phyloP scores from a whole-genome alignment of 2,113 vertebrate genomes.

The Ancistrus triradiatus region DNA sequence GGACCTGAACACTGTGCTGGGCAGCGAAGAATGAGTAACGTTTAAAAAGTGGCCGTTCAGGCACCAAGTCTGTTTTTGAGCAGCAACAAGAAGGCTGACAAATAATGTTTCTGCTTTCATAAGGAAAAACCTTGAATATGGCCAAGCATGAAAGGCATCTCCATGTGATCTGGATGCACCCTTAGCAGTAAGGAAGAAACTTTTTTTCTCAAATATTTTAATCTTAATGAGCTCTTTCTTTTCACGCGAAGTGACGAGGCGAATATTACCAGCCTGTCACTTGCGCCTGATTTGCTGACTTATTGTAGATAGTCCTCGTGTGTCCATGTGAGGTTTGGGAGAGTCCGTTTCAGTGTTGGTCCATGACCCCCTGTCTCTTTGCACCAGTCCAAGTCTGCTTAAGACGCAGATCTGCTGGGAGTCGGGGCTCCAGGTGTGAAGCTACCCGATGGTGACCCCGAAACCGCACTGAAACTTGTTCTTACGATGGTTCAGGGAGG shows the following conservation, averaged over 20 bases:
- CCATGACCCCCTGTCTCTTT: slow-evolving; percentile 58
- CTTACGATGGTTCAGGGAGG: slow-evolving; percentile 88
- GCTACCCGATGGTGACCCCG: slow-evolving; percentile 81
- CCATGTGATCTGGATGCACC: slow-evolving; percentile 9
- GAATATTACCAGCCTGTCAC: slow-evolving; percentile 14
- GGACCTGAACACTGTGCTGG: background rate
- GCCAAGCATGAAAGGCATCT: slow-evolving; percentile 17
- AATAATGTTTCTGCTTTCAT: background rate
- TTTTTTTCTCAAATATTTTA: slow-evolving; percentile 7
- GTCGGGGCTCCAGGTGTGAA: slow-evolving; percentile 20
- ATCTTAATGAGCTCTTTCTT: slow-evolving; percentile 20
- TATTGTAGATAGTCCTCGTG: slow-evolving; percentile 39
- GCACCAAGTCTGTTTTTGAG: background rate
- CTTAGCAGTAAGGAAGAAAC: slow-evolving; percentile 20
- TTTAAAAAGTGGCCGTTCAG: background rate
- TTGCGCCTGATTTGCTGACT: slow-evolving; percentile 9
- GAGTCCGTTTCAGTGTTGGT: slow-evolving; percentile 60
- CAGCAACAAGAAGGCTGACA: background rate
- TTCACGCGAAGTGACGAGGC: slow-evolving; percentile 8
- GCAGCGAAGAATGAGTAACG: too few species aligned
- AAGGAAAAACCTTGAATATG: background rate
- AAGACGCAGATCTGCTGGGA: slow-evolving; percentile 42
- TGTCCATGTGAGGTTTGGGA: slow-evolving; percentile 53
- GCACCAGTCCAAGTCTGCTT: slow-evolving; percentile 55
- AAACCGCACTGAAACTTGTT: slow-evolving; percentile 92